These are phyloP conservation scores for Drymodes brunneopygia DNA, from an alignment of 2,113 vertebrate genomes.

Conservation along the genomic window DNA sequence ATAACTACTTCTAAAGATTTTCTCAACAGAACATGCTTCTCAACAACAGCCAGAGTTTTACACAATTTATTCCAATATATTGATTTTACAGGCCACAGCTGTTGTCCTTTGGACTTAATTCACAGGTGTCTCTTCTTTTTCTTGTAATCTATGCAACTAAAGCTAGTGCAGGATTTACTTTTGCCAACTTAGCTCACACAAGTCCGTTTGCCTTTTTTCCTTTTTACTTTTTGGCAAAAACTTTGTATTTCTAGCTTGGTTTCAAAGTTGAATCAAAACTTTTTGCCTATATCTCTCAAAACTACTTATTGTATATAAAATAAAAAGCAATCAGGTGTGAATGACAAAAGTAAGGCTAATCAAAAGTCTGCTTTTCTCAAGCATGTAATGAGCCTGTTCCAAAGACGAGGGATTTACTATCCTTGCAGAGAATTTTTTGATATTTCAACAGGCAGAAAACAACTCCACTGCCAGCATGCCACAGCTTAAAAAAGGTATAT, in stretches of 20 bases:
- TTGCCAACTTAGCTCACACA: neutral
- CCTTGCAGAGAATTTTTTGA: neutral
- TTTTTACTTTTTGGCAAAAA: neutral
- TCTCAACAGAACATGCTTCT: neutral
- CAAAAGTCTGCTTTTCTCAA: neutral
- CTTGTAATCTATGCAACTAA: neutral
- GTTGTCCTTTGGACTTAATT: neutral
- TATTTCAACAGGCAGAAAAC: neutral
- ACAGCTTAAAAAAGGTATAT: neutral
- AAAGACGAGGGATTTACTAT: neutral
- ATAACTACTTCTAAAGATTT: neutral
- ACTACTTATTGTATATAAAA: neutral
- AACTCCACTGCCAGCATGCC: neutral
- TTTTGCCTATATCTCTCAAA: neutral
- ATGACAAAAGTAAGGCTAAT: neutral
- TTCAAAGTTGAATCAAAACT: neutral
- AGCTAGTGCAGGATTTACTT: neutral
- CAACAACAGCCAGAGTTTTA: neutral
- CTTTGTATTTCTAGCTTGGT: neutral
- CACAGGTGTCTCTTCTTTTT: neutral
- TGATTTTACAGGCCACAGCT: neutral
- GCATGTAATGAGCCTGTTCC: neutral
- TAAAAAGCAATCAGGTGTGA: neutral
- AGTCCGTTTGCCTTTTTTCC: neutral
- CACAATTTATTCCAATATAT: neutral